A percentile compares a stretch with the other conserved stretches of the same genome.
phyloP scores from a whole-genome alignment of 2,888 invertebrate genomes.

The Cephus nigrinus region DNA sequence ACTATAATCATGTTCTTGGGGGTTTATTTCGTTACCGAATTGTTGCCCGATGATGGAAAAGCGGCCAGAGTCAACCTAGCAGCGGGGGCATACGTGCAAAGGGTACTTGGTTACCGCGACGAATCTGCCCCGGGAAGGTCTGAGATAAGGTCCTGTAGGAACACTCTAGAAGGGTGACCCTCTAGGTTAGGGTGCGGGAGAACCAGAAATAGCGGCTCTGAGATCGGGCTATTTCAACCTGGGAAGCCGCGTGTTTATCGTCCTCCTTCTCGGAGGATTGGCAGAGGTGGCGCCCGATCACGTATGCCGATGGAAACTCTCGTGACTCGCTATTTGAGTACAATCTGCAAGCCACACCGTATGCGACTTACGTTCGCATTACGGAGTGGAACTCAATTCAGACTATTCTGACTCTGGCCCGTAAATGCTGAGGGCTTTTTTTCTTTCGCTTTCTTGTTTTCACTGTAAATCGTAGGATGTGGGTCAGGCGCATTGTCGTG shows the following conservation, averaged over 20 bases:
- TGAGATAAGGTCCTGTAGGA: conserved; percentile 37
- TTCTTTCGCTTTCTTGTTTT: conserved; percentile 9
- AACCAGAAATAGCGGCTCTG: conserved; percentile 44
- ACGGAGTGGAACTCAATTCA: conserved; percentile 46
- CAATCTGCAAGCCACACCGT: conserved; percentile 44
- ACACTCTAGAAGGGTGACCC: conserved; percentile 41
- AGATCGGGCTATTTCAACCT: conserved; percentile 22
- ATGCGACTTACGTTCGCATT: conserved; percentile 10
- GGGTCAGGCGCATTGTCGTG: background rate
- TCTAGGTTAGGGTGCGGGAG: conserved; percentile 36
- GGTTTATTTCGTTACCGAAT: conserved; percentile 10
- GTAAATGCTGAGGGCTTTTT: conserved; percentile 38
- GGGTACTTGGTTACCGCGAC: conserved; percentile 38
- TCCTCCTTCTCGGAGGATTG: conserved; percentile 16
- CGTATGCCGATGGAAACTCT: conserved; percentile 43
- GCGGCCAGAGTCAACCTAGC: conserved; percentile 45
- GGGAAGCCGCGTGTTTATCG: conserved; percentile 29
- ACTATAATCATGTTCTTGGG: background rate
- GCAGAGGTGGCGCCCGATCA: conserved; percentile 40
- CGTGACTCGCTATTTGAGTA: conserved; percentile 47
- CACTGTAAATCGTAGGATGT: background rate
- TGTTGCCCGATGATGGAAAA: conserved; percentile 33
- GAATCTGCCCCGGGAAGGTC: conserved; percentile 41
- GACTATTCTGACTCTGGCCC: conserved; percentile 48
- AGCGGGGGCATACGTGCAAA: conserved; percentile 33